phyloP scores from a whole-genome alignment of 2,113 vertebrate species.

The Phoxinus phoxinus region DNA sequence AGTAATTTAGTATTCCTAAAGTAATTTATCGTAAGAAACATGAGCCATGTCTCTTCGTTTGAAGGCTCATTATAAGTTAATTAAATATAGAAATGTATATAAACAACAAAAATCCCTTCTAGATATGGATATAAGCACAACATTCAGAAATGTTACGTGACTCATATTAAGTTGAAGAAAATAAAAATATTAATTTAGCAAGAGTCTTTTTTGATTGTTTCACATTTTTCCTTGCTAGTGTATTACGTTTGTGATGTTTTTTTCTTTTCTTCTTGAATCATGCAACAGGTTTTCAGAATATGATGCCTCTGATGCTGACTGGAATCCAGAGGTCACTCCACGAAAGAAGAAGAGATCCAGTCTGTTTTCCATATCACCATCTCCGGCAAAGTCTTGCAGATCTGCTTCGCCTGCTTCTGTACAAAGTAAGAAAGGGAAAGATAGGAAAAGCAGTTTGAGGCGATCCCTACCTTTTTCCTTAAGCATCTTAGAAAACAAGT shows the following conservation, averaged over 20 bases:
- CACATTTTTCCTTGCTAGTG: too few species aligned
- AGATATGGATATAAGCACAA: too few species aligned
- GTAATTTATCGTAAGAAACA: too few species aligned
- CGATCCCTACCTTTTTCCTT: neutral
- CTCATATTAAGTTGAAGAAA: neutral
- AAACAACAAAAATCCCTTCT: neutral
- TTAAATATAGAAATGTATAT: neutral
- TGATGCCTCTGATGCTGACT: neutral
- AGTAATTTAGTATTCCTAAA: too few species aligned
- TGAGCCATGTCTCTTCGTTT: neutral
- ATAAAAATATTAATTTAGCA: too few species aligned
- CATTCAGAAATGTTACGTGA: neutral
- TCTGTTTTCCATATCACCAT: neutral
- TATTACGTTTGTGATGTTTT: neutral
- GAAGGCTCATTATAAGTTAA: neutral
- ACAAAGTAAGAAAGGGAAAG: neutral
- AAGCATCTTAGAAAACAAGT: neutral
- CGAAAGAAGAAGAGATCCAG: neutral
- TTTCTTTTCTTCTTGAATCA: neutral
- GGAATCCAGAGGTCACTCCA: neutral
- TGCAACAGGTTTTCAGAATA: neutral
- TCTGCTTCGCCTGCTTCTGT: neutral
- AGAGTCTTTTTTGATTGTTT: too few species aligned
- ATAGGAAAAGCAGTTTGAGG: neutral
- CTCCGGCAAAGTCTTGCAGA: neutral